Conservation (phyloP, 2,113 vertebrate genomes). For the Pipa parva region DNA sequence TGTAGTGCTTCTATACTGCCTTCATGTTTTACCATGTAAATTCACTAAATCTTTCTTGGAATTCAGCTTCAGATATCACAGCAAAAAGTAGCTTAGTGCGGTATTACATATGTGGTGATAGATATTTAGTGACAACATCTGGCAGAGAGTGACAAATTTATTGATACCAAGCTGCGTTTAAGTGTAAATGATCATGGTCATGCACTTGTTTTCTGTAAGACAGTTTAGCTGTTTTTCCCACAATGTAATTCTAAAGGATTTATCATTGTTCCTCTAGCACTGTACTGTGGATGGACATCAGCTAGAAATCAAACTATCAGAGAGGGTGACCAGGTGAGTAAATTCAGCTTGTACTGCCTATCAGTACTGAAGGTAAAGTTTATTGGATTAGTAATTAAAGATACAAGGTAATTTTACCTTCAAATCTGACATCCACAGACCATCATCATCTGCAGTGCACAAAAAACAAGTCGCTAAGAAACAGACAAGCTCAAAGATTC, state of each 20-base stretch:
- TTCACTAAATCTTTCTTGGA: no score
- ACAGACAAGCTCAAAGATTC: slow-evolving; percentile 87
- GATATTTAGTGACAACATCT: no score
- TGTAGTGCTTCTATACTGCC: no score
- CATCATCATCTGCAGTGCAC: slow-evolving; percentile 51
- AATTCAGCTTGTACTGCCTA: background rate
- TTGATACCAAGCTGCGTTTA: background rate
- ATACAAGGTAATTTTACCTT: no score
- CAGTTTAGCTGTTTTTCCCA: no score
- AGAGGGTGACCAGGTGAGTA: slow-evolving; percentile 80
- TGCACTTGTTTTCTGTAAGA: background rate
- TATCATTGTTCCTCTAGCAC: slow-evolving; percentile 58
- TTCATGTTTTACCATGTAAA: no score
- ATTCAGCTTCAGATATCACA: no score
- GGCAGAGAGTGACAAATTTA: no score
- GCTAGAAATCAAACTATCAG: slow-evolving; percentile 86
- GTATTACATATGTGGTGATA: no score
- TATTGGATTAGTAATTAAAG: no score
- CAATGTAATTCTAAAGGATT: no score
- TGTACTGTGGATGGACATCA: slow-evolving; percentile 78
- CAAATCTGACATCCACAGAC: slow-evolving; percentile 58
- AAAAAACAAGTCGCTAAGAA: slow-evolving; percentile 79
- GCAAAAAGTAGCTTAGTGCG: no score
- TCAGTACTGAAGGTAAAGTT: background rate
- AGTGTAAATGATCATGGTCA: background rate